Conservation (phyloP, 2,797 vertebrate species). For the Tokudaia muenninki region DNA sequence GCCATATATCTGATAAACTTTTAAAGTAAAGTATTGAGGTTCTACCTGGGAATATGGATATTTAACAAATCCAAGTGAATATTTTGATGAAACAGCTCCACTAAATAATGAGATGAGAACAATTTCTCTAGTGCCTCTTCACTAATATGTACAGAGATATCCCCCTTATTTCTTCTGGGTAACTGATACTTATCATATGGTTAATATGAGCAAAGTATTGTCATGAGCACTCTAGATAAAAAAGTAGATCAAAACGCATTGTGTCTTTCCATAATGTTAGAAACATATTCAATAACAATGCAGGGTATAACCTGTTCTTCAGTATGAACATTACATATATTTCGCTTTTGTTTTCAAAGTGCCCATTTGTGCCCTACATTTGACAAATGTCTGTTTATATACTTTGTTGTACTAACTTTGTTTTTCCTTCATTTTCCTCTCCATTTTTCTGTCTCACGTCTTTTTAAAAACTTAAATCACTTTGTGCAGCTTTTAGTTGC, state of each 20-base stretch:
- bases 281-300: background rate
- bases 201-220: background rate
- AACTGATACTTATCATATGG: background rate
- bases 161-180: slow-evolving; percentile 43
- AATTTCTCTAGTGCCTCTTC: slow-evolving; percentile 32
- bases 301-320: background rate
- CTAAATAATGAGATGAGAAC: background rate
- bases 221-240: background rate
- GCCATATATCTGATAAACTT: background rate
- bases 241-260: background rate
- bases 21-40: slow-evolving; percentile 30
- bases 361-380: slow-evolving; percentile 9
- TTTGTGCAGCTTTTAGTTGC: background rate
- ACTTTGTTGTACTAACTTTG: slow-evolving; percentile 3
- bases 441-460: background rate
- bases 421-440: slow-evolving; percentile 25
- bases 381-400: background rate
- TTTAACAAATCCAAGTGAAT: background rate
- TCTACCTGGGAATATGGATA: background rate
- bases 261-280: background rate
- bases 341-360: slow-evolving; percentile 27
- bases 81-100: slow-evolving; percentile 39
- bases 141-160: background rate
- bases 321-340: background rate
- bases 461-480: background rate